Percentiles rank a stretch among this genome's conserved stretches.
Conservation (phyloP, 2,888 invertebrate species). For the Cenopis cana region DNA sequence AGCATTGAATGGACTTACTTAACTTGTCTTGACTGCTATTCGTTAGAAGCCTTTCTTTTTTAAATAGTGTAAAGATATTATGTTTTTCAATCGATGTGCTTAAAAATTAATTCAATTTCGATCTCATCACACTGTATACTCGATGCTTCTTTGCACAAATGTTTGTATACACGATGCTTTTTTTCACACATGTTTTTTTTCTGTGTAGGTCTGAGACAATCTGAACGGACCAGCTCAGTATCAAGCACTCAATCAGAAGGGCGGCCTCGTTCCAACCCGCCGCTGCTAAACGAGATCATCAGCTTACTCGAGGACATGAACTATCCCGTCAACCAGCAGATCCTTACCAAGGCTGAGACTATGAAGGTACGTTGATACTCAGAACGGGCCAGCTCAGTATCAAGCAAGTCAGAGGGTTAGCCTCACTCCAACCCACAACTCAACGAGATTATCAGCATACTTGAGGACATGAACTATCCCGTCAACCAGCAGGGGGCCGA, state of each 20-base stretch:
- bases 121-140: too few relatives aligned
- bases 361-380: conserved; percentile 66
- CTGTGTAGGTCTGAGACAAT: conserved; percentile 49
- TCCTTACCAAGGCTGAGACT: conserved; percentile 77
- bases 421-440: conserved; percentile 86
- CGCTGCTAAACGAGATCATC: conserved; percentile 89
- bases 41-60: too few relatives aligned
- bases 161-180: too few relatives aligned
- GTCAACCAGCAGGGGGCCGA: conserved; percentile 81
- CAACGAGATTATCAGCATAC: conserved; percentile 88
- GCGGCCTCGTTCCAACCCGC: conserved; percentile 87
- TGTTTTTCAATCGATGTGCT: too few relatives aligned
- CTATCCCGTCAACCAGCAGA: conserved; percentile 79
- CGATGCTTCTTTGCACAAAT: too few relatives aligned
- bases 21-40: too few relatives aligned
- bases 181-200: neutral
- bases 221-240: conserved; percentile 67
- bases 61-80: too few relatives aligned
- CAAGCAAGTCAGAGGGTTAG: too few relatives aligned
- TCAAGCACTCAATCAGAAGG: conserved; percentile 72
- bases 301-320: conserved; percentile 87
- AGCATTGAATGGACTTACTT: too few relatives aligned
- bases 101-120: too few relatives aligned
- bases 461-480: conserved; percentile 86
- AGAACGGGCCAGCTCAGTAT: too few relatives aligned